Evolutionary conservation across 2,113 vertebrate genomes (phyloP), one percentile per base, ranked within the genome.

Genomic region (Ursus arctos): DNA sequence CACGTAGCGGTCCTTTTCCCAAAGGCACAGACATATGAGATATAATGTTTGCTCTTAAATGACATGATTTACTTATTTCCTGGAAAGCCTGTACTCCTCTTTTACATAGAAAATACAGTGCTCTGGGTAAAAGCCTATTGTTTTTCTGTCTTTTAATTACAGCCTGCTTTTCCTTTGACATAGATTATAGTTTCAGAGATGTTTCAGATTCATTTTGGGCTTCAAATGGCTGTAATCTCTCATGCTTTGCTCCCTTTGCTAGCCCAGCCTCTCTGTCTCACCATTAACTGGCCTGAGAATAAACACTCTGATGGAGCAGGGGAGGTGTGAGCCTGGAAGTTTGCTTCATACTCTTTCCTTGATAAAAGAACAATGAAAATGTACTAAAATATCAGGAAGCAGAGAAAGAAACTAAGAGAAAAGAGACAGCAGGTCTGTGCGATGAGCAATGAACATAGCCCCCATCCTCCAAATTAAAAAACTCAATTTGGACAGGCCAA

Each of bases 111-210:
- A 96, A 88, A 74, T 13, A 55, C 43, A 49, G 4, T 43, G 16
- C 31, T 55, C 18, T 82, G 55, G 76, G 57, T 22, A 76, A 55
- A 0, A 40, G n/a, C 53, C 71, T 53, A 1, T 6, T 69, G 55
- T 84, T 79, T 61, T n/a, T 21, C 53, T 86, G 77, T 61, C 65
- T 81, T 74, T 97, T 77, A 85, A 86, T 86, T 88, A 33, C 49
- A 85, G 51, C 36, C 91, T 93, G 74, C 36, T 95, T 94, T 95
- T 69, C 79, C 26, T 67, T 90, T 84, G 94, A 84, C 55, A 36
- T 26, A 36, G 80, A 69, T 87, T 80, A 90, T 59, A 92, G 63
- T 65, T 81, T 51, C 87, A 65, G 71, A 90, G 83, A 77, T 43
- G 28, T 4, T 90, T 36, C 82, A n/a, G 2, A 47, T 92, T 94